A percentile compares a stretch with the other conserved stretches of the same genome.
phyloP scores from a whole-genome alignment of 2,113 vertebrate genomes.

The Mobula hypostoma region DNA sequence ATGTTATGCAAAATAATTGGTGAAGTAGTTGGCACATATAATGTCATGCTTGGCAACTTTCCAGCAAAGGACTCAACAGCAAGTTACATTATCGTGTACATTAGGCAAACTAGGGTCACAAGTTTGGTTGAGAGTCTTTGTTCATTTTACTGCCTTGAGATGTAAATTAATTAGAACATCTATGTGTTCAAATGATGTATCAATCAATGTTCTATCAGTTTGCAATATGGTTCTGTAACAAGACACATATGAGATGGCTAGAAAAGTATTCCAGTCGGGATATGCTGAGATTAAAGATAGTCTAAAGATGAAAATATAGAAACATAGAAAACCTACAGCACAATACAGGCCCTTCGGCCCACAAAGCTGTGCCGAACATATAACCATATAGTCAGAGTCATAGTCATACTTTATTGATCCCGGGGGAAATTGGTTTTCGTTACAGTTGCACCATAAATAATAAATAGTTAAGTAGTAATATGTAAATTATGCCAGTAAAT shows the following conservation, averaged over 20 bases:
- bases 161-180: slow-evolving; percentile 75
- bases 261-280: slow-evolving; percentile 78
- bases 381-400: too few species aligned
- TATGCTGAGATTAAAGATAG: slow-evolving; percentile 67
- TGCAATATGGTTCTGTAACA: slow-evolving; percentile 77
- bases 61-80: slow-evolving; percentile 65
- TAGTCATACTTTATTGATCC: too few species aligned
- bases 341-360: too few species aligned
- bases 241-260: slow-evolving; percentile 79
- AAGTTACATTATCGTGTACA: slow-evolving; percentile 48
- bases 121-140: slow-evolving; percentile 62
- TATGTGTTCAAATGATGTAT: slow-evolving; percentile 76
- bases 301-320: slow-evolving; percentile 68
- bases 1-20: slow-evolving; percentile 64
- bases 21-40: slow-evolving; percentile 55
- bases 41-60: slow-evolving; percentile 72
- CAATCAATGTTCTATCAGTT: slow-evolving; percentile 84
- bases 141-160: slow-evolving; percentile 60
- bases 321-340: too few species aligned
- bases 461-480: too few species aligned
- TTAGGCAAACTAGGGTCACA: slow-evolving; percentile 67
- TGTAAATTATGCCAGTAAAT: too few species aligned
- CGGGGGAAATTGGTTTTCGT: too few species aligned
- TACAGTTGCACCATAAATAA: too few species aligned
- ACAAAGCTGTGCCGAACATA: too few species aligned